phyloP scores from a whole-genome alignment of 2,888 invertebrate genomes.

The Drosophila greeni region DNA sequence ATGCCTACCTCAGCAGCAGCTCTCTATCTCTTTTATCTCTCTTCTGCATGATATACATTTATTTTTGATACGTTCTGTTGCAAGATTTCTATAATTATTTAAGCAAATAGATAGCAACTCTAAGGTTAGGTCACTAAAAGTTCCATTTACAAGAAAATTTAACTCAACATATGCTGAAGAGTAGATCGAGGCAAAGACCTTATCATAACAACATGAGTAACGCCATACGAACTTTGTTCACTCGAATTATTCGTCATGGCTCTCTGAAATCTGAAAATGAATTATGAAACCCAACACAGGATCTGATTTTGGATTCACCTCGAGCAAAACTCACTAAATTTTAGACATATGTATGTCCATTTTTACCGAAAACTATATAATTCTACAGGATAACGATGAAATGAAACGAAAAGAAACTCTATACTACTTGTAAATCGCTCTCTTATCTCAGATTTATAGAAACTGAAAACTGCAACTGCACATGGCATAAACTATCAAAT shows the following conservation, averaged over 20 bases:
- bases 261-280: too few species aligned
- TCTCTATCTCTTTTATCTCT: conserved; percentile 41
- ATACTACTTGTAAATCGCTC: conserved; percentile 37
- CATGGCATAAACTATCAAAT: conserved; percentile 55
- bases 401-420: conserved; percentile 14
- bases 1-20: conserved; percentile 52
- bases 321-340: conserved; percentile 41
- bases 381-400: conserved; percentile 3
- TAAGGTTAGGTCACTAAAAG: conserved; percentile 61
- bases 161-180: conserved; percentile 58
- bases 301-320: conserved; percentile 61
- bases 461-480: conserved; percentile 30
- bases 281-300: conserved; percentile 24
- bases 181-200: conserved; percentile 12
- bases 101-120: conserved; percentile 39
- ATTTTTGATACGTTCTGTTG: conserved; percentile 72
- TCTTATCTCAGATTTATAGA: conserved; percentile 36
- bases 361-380: conserved; percentile 24
- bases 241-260: background rate
- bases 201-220: background rate
- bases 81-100: conserved; percentile 55
- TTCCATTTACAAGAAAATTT: conserved; percentile 62
- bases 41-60: conserved; percentile 55
- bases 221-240: background rate
- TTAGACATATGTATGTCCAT: conserved; percentile 31